Evolutionary conservation across 2,888 invertebrate genomes (phyloP).

Genomic region (Eugnorisma glareosa): DNA sequence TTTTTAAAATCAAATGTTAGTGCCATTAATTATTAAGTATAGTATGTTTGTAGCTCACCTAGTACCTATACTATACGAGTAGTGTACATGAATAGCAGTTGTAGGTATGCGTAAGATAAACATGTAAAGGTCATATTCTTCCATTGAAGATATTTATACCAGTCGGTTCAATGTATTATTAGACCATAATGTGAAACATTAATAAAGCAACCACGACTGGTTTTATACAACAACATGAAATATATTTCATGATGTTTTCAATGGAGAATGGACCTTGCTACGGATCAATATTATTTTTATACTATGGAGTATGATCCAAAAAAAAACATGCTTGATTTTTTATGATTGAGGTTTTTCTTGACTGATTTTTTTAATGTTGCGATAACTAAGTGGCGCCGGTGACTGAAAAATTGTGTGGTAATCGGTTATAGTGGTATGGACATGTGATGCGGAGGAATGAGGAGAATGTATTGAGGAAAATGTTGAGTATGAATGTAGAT

Average conservation of each 20-base stretch:
- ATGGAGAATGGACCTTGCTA: conserved; percentile 19
- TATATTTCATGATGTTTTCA: conserved; percentile 31
- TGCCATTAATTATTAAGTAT: background rate
- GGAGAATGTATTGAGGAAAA: too few species aligned
- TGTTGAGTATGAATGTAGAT: too few species aligned
- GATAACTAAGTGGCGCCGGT: too few species aligned
- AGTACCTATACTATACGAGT: background rate
- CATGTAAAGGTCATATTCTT: conserved; percentile 44
- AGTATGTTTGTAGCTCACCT: background rate
- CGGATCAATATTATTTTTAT: background rate
- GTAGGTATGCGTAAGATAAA: background rate
- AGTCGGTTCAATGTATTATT: conserved; percentile 18
- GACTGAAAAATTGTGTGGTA: too few species aligned
- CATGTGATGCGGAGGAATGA: too few species aligned
- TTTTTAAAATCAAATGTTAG: background rate
- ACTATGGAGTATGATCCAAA: background rate
- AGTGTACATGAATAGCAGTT: background rate
- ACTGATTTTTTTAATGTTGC: too few species aligned
- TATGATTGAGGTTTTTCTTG: too few species aligned
- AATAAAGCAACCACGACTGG: conserved; percentile 8
- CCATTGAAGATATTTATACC: conserved; percentile 50
- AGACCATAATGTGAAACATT: conserved; percentile 31
- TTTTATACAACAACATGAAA: conserved; percentile 22
- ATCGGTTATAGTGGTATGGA: too few species aligned
- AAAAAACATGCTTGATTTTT: too few species aligned